These are phyloP conservation scores for Marronus borbonicus DNA, from an alignment of 2,888 invertebrate species.

Conservation along the genomic window DNA sequence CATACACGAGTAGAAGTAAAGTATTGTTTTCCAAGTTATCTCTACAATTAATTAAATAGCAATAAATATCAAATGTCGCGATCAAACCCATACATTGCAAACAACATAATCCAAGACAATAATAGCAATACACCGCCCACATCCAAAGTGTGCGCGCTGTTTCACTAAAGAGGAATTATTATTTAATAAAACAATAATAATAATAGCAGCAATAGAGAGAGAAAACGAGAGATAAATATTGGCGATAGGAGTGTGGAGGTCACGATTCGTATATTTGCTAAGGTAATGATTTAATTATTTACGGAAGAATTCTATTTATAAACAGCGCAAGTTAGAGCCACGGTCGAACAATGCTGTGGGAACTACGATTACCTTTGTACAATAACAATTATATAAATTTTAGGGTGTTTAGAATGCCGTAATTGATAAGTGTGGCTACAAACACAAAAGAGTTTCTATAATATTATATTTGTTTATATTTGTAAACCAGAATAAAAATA, in stretches of 20 bases:
- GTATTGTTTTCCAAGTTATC: too few species aligned
- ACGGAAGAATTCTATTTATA: slow-evolving; percentile 13
- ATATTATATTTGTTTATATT: too few species aligned
- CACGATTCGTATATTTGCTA: not conserved
- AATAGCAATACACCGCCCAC: not conserved
- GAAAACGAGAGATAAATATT: slow-evolving; percentile 20
- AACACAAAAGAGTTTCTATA: too few species aligned
- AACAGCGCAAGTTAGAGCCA: not conserved
- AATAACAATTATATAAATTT: not conserved
- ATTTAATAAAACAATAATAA: slow-evolving; percentile 19
- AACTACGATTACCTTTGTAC: not conserved
- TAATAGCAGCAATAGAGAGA: not conserved
- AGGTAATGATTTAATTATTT: slow-evolving; percentile 38
- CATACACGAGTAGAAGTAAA: too few species aligned
- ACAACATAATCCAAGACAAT: slow-evolving; percentile 2
- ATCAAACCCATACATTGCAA: not conserved
- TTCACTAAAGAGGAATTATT: not conserved
- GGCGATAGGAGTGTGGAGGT: slow-evolving; percentile 12
- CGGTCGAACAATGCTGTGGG: not conserved
- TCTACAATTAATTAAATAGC: not conserved
- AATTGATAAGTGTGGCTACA: too few species aligned
- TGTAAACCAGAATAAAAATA: too few species aligned
- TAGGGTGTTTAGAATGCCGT: too few species aligned
- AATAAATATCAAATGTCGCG: not conserved
- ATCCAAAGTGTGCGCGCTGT: not conserved